These are phyloP conservation scores for Microctenopoma lineatum DNA, from an alignment of 2,797 vertebrate species.

Conservation along the genomic window DNA sequence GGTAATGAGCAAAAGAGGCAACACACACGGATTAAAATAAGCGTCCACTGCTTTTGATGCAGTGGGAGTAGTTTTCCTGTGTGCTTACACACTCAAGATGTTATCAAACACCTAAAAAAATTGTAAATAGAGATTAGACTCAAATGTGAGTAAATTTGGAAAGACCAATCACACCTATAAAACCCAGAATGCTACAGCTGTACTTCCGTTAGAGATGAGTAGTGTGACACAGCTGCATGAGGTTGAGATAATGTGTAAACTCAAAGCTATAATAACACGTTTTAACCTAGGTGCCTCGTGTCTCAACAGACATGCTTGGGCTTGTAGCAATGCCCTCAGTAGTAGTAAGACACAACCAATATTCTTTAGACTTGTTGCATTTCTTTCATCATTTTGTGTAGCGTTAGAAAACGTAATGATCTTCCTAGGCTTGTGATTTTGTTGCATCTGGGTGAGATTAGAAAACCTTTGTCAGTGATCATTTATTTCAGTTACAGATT, in stretches of 20 bases:
- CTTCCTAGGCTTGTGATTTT: too few species aligned
- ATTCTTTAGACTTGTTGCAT: too few species aligned
- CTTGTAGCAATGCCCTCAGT: conserved; percentile 2
- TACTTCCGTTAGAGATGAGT: background rate
- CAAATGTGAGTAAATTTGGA: background rate
- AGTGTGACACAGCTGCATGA: background rate
- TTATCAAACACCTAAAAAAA: background rate
- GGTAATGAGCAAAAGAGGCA: too few species aligned
- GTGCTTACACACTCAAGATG: background rate
- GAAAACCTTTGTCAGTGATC: too few species aligned
- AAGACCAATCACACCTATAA: background rate
- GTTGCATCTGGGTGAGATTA: too few species aligned
- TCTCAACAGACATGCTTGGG: conserved; percentile 10
- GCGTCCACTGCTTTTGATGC: background rate
- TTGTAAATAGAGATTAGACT: background rate
- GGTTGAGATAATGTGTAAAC: background rate
- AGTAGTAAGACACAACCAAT: background rate
- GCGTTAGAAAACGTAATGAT: too few species aligned
- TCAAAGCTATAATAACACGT: background rate
- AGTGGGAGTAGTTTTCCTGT: background rate
- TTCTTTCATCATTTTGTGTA: too few species aligned
- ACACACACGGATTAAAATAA: too few species aligned
- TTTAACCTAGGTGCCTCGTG: conserved; percentile 3
- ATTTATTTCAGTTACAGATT: too few species aligned
- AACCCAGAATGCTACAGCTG: background rate